Evolutionary conservation across 2,797 vertebrate genomes (phyloP), one percentile per base, ranked within the genome.

Genomic region (Hoplostethus atlanticus): DNA sequence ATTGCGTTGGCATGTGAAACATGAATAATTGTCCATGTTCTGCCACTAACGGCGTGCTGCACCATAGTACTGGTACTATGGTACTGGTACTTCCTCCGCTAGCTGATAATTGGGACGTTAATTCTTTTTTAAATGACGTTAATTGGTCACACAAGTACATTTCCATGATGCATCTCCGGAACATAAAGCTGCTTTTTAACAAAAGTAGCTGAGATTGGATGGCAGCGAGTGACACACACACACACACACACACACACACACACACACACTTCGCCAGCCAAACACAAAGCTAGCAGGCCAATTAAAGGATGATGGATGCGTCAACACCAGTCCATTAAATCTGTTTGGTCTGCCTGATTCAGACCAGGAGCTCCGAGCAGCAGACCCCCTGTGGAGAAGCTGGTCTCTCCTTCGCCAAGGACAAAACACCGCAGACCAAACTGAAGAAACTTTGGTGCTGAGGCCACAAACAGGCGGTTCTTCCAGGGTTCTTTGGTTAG

Each of bases 21-120:
- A 90, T 90, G 87, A 93, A 90, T 88, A 92, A 93, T 90, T 73
- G 77, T 47, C 90, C 80, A 87, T 90, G 89, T 85, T 83, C 83
- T 72, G 71, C 54, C 30, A 42, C 53, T 42, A 78, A 83, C 78
- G 51, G 71, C 70, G 64, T 63, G 62, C 68, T 31, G 52, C 71
- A n/a, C n/a, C n/a, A n/a, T n/a, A n/a, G n/a, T n/a, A n/a, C n/a
- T n/a, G n/a, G n/a, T n/a, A n/a, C n/a, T n/a, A n/a, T n/a, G n/a
- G n/a, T n/a, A n/a, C n/a, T n/a, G n/a, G n/a, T n/a, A n/a, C 21
- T 77, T 79, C 57, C 73, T 72, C 60, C 78, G 83, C 77, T 51
- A 82, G 84, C 86, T 78, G 75, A 82, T 88, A 91, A 89, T 89
- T 90, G 87, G 87, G 86, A 89, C 79, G 67, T 92, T 87, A 72